Evolutionary conservation across 2,888 invertebrate genomes (phyloP).

Genomic region (Melanotus villosus): DNA sequence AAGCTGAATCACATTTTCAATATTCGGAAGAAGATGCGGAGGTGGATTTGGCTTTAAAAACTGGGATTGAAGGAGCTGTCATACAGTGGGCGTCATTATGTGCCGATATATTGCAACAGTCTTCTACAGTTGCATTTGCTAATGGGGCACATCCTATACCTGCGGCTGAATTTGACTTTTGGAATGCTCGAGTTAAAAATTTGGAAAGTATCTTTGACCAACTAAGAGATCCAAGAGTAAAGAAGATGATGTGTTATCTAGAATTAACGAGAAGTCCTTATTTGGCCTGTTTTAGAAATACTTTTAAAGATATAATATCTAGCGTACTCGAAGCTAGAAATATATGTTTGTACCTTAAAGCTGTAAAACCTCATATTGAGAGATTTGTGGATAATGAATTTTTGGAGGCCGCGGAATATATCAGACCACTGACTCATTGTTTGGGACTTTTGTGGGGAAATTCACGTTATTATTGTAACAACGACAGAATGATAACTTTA

Average conservation of each 20-base stretch:
- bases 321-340: conserved; percentile 89
- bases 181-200: conserved; percentile 83
- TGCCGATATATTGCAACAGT: conserved; percentile 83
- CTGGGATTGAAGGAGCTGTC: conserved; percentile 87
- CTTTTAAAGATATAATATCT: conserved; percentile 84
- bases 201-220: conserved; percentile 91
- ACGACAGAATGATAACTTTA: conserved; percentile 77
- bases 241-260: conserved; percentile 80
- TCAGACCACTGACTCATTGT: conserved; percentile 83
- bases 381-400: conserved; percentile 81
- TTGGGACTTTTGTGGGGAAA: conserved; percentile 89
- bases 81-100: conserved; percentile 84
- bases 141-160: conserved; percentile 82
- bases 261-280: conserved; percentile 87
- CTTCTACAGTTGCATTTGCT: conserved; percentile 79
- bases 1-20: conserved; percentile 71
- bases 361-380: conserved; percentile 80
- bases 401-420: conserved; percentile 72
- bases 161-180: conserved; percentile 82
- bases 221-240: conserved; percentile 84
- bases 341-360: conserved; percentile 83
- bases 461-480: conserved; percentile 72
- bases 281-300: conserved; percentile 80
- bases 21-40: conserved; percentile 71
- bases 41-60: conserved; percentile 80